These are phyloP conservation scores for Psittacula derbiana DNA, from an alignment of 2,797 vertebrate genomes.

Conservation along the genomic window DNA sequence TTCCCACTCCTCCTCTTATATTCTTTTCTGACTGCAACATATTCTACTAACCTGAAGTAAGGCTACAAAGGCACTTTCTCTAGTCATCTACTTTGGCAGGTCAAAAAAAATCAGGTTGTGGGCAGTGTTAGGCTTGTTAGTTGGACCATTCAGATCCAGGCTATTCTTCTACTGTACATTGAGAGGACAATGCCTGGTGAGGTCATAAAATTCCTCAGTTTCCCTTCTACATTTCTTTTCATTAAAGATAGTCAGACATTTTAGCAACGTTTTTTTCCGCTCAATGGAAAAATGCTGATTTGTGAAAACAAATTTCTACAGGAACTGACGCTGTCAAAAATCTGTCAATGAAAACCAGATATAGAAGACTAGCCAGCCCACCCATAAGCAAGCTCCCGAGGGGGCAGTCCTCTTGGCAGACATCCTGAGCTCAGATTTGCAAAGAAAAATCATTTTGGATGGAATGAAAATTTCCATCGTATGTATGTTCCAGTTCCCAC, in stretches of 20 bases:
- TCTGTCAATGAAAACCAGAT: slow-evolving; percentile 35
- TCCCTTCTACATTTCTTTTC: not conserved
- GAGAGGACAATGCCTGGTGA: not conserved
- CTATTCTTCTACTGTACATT: not conserved
- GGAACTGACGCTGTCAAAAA: slow-evolving; percentile 35
- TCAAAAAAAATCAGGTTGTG: not conserved
- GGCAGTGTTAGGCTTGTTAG: not conserved
- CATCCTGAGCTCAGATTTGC: slow-evolving; percentile 1
- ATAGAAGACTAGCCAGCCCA: slow-evolving; percentile 27
- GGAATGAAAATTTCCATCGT: slow-evolving; percentile 26
- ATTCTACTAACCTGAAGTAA: not conserved
- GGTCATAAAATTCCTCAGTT: not conserved
- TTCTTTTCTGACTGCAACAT: not conserved
- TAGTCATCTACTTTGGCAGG: not conserved
- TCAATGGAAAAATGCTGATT: not conserved
- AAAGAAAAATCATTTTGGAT: not conserved
- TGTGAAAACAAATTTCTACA: slow-evolving; percentile 11
- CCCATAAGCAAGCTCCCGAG: slow-evolving; percentile 7
- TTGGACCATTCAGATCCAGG: not conserved
- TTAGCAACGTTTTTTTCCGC: not conserved
- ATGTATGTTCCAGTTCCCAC: slow-evolving; percentile 18
- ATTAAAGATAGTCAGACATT: not conserved
- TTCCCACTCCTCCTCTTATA: not conserved
- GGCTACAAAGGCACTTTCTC: not conserved
- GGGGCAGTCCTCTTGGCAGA: slow-evolving; percentile 32